phyloP scores from a whole-genome alignment of 2,888 invertebrate genomes.

The Brachylomia viminalis region DNA sequence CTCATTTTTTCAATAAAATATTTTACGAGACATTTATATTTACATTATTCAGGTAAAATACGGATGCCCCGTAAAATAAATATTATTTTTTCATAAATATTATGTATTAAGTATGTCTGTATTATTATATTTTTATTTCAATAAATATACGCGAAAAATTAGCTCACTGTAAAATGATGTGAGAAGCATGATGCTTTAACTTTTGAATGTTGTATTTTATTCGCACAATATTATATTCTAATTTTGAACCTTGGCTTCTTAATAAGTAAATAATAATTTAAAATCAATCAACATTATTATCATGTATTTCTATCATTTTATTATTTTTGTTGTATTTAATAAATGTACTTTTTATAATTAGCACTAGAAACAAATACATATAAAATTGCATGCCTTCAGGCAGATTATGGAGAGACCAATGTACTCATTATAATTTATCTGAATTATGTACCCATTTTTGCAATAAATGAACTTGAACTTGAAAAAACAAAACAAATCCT shows the following conservation, averaged over 20 bases:
- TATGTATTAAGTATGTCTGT: too few relatives aligned
- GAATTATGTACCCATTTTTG: too few relatives aligned
- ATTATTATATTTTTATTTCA: background rate
- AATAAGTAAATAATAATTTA: background rate
- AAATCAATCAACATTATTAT: too few relatives aligned
- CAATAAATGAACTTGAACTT: too few relatives aligned
- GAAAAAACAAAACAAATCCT: background rate
- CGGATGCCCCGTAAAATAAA: slow-evolving; percentile 5
- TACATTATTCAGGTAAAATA: background rate
- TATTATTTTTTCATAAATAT: background rate
- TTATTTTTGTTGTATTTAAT: too few relatives aligned
- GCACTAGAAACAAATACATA: too few relatives aligned
- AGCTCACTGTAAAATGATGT: slow-evolving; percentile 21
- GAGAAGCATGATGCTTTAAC: background rate
- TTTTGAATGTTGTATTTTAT: slow-evolving; percentile 18
- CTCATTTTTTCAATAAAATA: background rate
- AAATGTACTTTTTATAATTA: too few relatives aligned
- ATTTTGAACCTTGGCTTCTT: slow-evolving; percentile 35
- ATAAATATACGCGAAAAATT: slow-evolving; percentile 8
- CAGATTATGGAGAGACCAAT: too few relatives aligned
- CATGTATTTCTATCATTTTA: too few relatives aligned
- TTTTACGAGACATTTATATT: slow-evolving; percentile 14
- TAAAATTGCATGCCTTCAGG: too few relatives aligned
- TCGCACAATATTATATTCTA: background rate
- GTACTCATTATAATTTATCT: too few relatives aligned